Percentiles rank a stretch among this genome's conserved stretches.
Conservation (phyloP, 2,888 invertebrate species). For the Cheilosia scutellata region DNA sequence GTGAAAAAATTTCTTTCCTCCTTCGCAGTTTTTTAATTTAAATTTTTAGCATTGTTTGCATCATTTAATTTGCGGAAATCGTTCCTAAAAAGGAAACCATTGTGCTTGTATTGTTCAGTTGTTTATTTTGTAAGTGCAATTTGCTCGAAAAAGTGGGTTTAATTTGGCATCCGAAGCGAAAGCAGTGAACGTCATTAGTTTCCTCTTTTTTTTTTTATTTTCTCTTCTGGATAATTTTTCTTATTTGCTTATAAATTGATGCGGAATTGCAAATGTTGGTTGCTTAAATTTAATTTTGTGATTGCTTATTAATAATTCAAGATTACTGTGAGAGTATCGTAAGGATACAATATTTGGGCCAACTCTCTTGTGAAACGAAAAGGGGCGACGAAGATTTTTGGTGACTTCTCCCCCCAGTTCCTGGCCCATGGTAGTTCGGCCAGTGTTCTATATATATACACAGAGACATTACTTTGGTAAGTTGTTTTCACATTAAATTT, state of each 20-base stretch:
- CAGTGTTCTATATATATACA: conserved; percentile 50
- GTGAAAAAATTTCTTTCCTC: conserved; percentile 53
- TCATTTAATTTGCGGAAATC: conserved; percentile 52
- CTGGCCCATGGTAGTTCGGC: conserved; percentile 37
- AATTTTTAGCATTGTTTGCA: conserved; percentile 56
- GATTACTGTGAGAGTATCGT: conserved; percentile 36
- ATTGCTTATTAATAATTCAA: conserved; percentile 11
- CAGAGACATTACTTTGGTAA: conserved; percentile 71
- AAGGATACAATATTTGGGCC: conserved; percentile 15
- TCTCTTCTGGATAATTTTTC: conserved; percentile 48
- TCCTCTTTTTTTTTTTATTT: conserved; percentile 41
- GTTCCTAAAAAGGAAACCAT: background rate
- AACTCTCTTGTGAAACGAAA: conserved; percentile 7
- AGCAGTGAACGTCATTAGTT: conserved; percentile 75
- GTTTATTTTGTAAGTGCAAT: conserved; percentile 17
- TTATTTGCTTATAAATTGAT: conserved; percentile 39
- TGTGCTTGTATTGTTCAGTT: conserved; percentile 21
- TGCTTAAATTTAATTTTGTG: conserved; percentile 23
- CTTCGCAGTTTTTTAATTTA: conserved; percentile 61
- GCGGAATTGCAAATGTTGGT: conserved; percentile 35
- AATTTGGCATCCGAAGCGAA: conserved; percentile 57
- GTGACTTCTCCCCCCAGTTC: conserved; percentile 47
- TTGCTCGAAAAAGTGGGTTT: conserved; percentile 29
- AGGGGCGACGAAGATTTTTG: conserved; percentile 16
- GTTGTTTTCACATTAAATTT: conserved; percentile 57